Percentiles rank a stretch among this genome's conserved stretches.
Conservation (phyloP, 1,140 invertebrate species). For the Brachionus rubens region DNA sequence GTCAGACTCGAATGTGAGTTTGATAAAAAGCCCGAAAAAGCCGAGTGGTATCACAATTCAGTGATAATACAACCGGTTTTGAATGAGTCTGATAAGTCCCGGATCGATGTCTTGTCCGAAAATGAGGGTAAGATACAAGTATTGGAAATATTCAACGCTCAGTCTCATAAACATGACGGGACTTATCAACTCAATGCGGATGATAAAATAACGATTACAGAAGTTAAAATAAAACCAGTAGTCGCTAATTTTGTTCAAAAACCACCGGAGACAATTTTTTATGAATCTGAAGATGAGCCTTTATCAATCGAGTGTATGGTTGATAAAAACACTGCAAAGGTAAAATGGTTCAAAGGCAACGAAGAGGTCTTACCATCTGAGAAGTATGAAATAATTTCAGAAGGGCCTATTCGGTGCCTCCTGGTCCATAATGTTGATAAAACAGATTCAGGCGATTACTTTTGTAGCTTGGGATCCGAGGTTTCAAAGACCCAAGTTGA, state of each 20-base stretch:
- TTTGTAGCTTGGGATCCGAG: slow-evolving; percentile 14
- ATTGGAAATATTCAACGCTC: not conserved
- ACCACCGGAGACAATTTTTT: not conserved
- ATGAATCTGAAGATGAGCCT: not conserved
- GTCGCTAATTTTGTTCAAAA: not conserved
- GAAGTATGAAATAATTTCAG: slow-evolving; percentile 41
- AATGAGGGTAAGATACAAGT: not conserved
- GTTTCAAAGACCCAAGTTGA: slow-evolving; percentile 10
- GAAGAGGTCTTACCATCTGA: not conserved
- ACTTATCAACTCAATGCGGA: slow-evolving; percentile 33
- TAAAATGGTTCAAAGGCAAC: slow-evolving; percentile 43
- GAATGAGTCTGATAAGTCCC: not conserved
- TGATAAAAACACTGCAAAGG: not conserved
- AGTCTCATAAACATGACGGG: not conserved
- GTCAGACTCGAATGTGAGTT: slow-evolving; percentile 16
- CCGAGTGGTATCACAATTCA: not conserved
- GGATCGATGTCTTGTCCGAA: not conserved
- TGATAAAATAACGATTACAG: slow-evolving; percentile 24
- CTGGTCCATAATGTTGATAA: not conserved
- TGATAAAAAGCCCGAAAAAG: not conserved
- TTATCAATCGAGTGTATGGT: slow-evolving; percentile 29
- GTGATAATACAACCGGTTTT: not conserved
- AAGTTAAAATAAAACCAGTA: slow-evolving; percentile 17
- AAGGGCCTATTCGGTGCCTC: slow-evolving; percentile 29
- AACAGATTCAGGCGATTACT: not conserved